phyloP scores from a whole-genome alignment of 2,797 vertebrate genomes.

The Chaetophractus vellerosus region DNA sequence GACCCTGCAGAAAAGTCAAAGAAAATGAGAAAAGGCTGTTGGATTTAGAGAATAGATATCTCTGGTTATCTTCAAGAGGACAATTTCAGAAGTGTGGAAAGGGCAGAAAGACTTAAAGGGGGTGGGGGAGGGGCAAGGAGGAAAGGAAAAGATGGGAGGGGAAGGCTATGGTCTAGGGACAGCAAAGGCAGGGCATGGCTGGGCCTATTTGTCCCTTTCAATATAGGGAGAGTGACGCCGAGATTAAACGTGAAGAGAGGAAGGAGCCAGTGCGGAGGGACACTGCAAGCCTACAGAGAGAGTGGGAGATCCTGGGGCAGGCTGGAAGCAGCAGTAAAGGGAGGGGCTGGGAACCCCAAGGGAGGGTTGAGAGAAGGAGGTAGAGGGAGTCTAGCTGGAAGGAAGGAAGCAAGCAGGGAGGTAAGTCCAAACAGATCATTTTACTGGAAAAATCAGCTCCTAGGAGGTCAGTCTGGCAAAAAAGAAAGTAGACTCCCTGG shows the following conservation, averaged over 20 bases:
- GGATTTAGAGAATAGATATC: not conserved
- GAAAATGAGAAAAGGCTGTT: not conserved
- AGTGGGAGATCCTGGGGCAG: not conserved
- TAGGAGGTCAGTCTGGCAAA: not conserved
- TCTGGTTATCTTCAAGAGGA: not conserved
- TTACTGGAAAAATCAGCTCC: slow-evolving; percentile 35
- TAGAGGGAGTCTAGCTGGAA: not conserved
- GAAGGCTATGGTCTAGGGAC: not conserved
- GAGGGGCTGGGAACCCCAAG: not conserved
- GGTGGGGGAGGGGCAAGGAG: not conserved
- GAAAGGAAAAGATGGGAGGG: not conserved
- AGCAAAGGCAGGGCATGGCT: not conserved
- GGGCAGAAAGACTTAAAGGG: not conserved
- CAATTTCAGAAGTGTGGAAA: not conserved
- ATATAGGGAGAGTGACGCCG: not conserved
- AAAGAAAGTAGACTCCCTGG: not conserved
- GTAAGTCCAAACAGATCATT: not conserved
- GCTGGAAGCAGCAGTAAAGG: not conserved
- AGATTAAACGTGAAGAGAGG: not conserved
- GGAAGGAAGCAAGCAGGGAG: not conserved
- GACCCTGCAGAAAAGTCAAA: not conserved
- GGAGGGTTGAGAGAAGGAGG: not conserved
- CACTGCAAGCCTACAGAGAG: not conserved
- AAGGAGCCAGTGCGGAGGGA: not conserved
- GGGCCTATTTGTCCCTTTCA: not conserved